Conservation (phyloP, 1,140 invertebrate genomes). For the Oryzaephilus surinamensis region DNA sequence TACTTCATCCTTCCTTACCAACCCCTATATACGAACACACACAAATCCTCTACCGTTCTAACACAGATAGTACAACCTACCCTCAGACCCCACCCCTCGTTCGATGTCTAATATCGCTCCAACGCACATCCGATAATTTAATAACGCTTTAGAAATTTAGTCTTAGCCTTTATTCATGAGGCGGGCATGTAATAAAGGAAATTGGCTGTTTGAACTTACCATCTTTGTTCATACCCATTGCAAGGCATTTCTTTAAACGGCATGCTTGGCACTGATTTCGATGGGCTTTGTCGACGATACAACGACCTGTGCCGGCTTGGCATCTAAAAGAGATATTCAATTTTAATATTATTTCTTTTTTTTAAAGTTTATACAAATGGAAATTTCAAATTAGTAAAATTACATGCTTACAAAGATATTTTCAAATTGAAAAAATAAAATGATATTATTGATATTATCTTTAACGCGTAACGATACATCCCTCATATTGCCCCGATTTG, state of each 20-base stretch:
- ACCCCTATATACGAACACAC: too few relatives aligned
- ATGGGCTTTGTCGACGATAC: conserved; percentile 97
- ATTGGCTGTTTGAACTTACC: conserved; percentile 56
- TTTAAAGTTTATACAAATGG: too few relatives aligned
- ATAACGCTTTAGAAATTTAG: conserved; percentile 10
- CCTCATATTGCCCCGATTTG: too few relatives aligned
- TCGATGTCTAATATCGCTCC: background rate
- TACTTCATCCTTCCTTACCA: too few relatives aligned
- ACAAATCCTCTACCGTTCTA: too few relatives aligned
- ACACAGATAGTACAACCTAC: background rate
- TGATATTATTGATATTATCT: too few relatives aligned
- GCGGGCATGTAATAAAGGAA: background rate
- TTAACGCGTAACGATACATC: too few relatives aligned
- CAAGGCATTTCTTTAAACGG: conserved; percentile 92
- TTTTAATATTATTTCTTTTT: too few relatives aligned
- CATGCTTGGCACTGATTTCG: conserved; percentile 98
- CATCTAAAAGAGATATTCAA: conserved; percentile 56
- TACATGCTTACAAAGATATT: too few relatives aligned
- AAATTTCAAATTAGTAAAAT: too few relatives aligned
- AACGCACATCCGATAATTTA: conserved; percentile 8
- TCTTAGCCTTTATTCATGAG: background rate
- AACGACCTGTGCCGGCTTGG: conserved; percentile 90
- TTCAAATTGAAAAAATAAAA: too few relatives aligned
- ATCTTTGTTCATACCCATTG: conserved; percentile 99
- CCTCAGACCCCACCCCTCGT: conserved; percentile 2